phyloP scores from a whole-genome alignment of 2,888 invertebrate species.

The Drosophila subquinaria region DNA sequence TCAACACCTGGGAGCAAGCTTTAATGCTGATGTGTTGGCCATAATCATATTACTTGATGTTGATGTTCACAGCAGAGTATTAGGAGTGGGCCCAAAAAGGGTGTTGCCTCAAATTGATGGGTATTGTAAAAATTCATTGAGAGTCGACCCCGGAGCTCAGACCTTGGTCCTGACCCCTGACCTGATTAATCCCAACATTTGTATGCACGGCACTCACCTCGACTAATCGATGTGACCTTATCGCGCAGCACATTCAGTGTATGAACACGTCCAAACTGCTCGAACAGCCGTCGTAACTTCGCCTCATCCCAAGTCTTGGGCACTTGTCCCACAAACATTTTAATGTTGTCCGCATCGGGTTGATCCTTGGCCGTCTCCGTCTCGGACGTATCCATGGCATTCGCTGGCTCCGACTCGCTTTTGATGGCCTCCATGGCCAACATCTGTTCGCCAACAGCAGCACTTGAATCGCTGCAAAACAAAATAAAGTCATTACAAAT shows the following conservation, averaged over 20 bases:
- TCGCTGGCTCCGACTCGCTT: slow-evolving; percentile 40
- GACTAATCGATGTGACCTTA: slow-evolving; percentile 97
- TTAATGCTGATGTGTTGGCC: slow-evolving; percentile 65
- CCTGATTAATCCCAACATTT: slow-evolving; percentile 63
- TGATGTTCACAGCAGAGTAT: slow-evolving; percentile 53
- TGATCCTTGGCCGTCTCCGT: slow-evolving; percentile 87
- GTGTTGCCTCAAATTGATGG: slow-evolving; percentile 61
- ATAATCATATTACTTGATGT: slow-evolving; percentile 75
- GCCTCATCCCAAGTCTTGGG: slow-evolving; percentile 98
- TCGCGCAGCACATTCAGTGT: slow-evolving; percentile 99
- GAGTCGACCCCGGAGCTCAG: background rate
- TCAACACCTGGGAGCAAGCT: slow-evolving; percentile 45
- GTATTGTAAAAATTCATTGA: slow-evolving; percentile 74
- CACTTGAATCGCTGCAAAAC: slow-evolving; percentile 43
- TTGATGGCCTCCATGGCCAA: slow-evolving; percentile 46
- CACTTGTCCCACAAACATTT: slow-evolving; percentile 99
- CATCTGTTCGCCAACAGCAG: slow-evolving; percentile 17
- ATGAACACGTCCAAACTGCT: slow-evolving; percentile 97
- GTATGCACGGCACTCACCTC: slow-evolving; percentile 90
- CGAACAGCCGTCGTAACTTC: slow-evolving; percentile 96
- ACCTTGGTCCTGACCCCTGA: background rate
- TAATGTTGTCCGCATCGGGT: slow-evolving; percentile 99
- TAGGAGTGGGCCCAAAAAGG: slow-evolving; percentile 17
- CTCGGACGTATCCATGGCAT: slow-evolving; percentile 51
- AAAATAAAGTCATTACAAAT: slow-evolving; percentile 47